These are phyloP conservation scores for Manis pentadactyla DNA, from an alignment of 2,797 vertebrate genomes.

Conservation along the genomic window DNA sequence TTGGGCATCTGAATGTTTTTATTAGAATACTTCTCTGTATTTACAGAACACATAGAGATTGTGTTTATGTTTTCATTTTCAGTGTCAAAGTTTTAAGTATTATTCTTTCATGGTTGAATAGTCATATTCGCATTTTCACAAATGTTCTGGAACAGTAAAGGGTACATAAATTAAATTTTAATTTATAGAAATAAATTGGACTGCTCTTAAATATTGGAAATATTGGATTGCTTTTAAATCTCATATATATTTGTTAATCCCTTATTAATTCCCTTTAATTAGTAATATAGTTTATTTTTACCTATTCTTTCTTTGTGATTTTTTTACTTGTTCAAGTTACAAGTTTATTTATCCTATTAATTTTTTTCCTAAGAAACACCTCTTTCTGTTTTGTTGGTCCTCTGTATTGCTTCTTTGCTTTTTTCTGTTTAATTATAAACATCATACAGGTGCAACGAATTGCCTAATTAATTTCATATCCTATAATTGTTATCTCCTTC, in stretches of 20 bases:
- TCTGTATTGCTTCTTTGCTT: background rate
- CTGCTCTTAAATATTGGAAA: background rate
- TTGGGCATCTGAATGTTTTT: background rate
- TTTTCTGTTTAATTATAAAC: conserved; percentile 61
- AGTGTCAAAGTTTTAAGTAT: background rate
- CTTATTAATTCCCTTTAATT: conserved; percentile 49
- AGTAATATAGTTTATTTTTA: conserved; percentile 49
- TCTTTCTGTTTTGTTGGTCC: background rate
- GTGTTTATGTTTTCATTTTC: conserved; percentile 9
- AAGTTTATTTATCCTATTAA: conserved; percentile 37
- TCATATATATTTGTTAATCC: background rate
- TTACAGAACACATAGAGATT: background rate
- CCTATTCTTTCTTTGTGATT: background rate
- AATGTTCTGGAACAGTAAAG: background rate
- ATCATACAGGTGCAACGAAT: background rate
- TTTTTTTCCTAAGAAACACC: conserved; percentile 29
- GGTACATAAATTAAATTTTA: background rate
- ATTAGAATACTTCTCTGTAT: background rate
- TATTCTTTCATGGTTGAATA: conserved; percentile 7
- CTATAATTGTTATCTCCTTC: conserved; percentile 62
- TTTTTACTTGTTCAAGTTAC: conserved; percentile 21
- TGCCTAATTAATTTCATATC: conserved; percentile 61
- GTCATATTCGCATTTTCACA: conserved; percentile 20
- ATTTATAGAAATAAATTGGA: background rate
- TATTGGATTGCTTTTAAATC: background rate